Base-by-base conservation (phyloP, 2,797 vertebrate species). In the Notoglanidium macrostoma region DNA sequence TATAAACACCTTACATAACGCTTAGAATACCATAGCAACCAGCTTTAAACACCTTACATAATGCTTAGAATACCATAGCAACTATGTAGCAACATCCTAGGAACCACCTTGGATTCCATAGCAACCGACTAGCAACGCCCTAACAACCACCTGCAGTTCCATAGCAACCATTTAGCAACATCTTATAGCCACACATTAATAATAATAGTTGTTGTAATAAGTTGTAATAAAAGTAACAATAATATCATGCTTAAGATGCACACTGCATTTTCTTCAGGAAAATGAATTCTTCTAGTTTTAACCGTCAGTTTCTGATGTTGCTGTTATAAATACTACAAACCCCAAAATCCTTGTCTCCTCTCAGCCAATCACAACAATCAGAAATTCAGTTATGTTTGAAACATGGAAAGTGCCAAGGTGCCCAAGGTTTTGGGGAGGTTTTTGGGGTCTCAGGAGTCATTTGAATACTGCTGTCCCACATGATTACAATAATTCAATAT, bases 1-100 rank as follows among this genome's bases (percentile, higher is more conserved):
- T 40, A 40, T 2, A 2, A 40, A 40, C 35, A 3, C 1, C 2
- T 3, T 40, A 40, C 0, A 2, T 2, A 40, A 2, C 35, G 2
- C 35, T 3, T 40, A 3, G 1, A 40, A 40, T 40, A 2, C 35
- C 35, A 40, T 40, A 40, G 35, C 35, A 40, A 40, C 35, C 35
- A 40, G 1, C 11, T 12, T 11, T 17, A 17, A 17, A 55, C 17
- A 57, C 61, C 61, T 9, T 11, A 63, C 1, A 26, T 10, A 63
- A 23, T 23, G n/a, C 61, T 26, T 26, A 26, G 26, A 26, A 26
- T 63, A 26, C 61, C 54, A 55, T 55, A 55, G 15, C 15, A 3
- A 55, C 54, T 55, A 55, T 0, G 3, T 55, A 17, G 54, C 54
- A 55, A 55, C 54, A 55, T 4, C 54, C 15, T 21, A 57, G 19